Percentiles rank a stretch among this genome's conserved stretches.
Conservation (phyloP, 2,113 vertebrate genomes). For the Sander vitreus region DNA sequence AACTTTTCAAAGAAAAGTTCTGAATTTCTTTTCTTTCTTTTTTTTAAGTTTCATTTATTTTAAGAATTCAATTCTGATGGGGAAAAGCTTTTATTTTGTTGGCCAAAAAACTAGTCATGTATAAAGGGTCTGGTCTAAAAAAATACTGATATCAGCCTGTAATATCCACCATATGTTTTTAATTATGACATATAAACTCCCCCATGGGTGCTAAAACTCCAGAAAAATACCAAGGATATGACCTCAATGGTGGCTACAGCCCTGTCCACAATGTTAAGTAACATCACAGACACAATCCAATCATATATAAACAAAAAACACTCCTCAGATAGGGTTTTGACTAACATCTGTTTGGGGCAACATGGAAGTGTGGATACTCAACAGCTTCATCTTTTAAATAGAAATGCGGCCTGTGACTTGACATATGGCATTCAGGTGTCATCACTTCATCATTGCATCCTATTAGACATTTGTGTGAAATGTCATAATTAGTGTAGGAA, state of each 20-base stretch:
- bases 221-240: not conserved
- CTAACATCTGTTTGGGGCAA: not conserved
- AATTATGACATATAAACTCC: conserved; percentile 4
- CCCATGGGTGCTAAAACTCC: too few relatives aligned
- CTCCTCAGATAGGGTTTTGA: not conserved
- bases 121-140: not conserved
- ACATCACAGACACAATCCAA: not conserved
- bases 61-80: not conserved
- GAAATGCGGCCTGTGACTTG: not conserved
- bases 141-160: not conserved
- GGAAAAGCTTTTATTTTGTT: not conserved
- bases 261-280: too few relatives aligned
- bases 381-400: not conserved
- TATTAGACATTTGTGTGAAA: too few relatives aligned
- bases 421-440: not conserved
- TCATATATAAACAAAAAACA: not conserved
- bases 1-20: not conserved
- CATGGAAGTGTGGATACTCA: not conserved
- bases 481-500: too few relatives aligned
- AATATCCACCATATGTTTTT: not conserved
- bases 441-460: too few relatives aligned
- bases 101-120: too few relatives aligned
- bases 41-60: not conserved
- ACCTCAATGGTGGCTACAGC: not conserved
- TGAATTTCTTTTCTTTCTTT: not conserved